These are phyloP conservation scores for Andrena minutula DNA, from an alignment of 2,888 invertebrate species.

Conservation along the genomic window DNA sequence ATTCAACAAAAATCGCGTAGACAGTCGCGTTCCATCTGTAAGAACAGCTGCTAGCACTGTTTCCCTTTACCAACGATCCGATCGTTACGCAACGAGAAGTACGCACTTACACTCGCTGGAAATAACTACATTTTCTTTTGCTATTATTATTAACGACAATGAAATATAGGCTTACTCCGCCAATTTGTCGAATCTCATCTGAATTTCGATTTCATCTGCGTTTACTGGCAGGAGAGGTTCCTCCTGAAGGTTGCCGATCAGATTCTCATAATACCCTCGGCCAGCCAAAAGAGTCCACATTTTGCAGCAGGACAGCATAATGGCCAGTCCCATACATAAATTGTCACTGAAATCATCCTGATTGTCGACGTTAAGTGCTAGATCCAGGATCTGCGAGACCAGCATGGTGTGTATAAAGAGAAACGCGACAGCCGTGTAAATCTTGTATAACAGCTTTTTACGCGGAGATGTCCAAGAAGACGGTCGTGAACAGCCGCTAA, in stretches of 20 bases:
- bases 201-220: neutral
- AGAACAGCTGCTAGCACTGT: neutral
- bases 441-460: slow-evolving; percentile 33
- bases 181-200: neutral
- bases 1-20: slow-evolving; percentile 34
- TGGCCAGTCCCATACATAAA: slow-evolving; percentile 48
- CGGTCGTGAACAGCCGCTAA: slow-evolving; percentile 42
- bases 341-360: slow-evolving; percentile 43
- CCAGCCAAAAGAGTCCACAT: slow-evolving; percentile 51
- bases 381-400: slow-evolving; percentile 37
- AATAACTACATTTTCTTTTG: too few species aligned
- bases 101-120: too few species aligned
- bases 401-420: slow-evolving; percentile 19
- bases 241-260: slow-evolving; percentile 11
- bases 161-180: neutral
- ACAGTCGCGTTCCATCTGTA: slow-evolving; percentile 22
- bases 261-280: slow-evolving; percentile 22
- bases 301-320: slow-evolving; percentile 54
- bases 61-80: neutral
- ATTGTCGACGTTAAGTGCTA: slow-evolving; percentile 27
- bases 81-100: neutral
- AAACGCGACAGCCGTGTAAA: slow-evolving; percentile 29
- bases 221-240: slow-evolving; percentile 15
- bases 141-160: neutral
- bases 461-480: slow-evolving; percentile 17